phyloP scores from a whole-genome alignment of 1,140 invertebrate genomes.

The Plectus sambesii region DNA sequence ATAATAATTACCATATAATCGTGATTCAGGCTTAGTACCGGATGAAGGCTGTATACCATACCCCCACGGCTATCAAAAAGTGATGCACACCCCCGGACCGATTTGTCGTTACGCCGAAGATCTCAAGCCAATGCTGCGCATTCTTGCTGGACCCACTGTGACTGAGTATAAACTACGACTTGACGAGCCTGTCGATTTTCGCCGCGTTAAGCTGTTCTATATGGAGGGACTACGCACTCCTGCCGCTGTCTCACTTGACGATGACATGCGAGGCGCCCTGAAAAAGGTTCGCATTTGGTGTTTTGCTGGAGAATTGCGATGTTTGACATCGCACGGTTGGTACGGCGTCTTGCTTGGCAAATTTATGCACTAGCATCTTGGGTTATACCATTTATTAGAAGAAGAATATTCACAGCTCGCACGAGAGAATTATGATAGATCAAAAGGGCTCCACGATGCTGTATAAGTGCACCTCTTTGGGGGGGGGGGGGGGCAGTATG shows the following conservation, averaged over 20 bases:
- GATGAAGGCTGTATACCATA: slow-evolving; percentile 24
- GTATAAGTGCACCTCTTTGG: too few species aligned
- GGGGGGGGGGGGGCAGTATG: too few species aligned
- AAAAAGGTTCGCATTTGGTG: slow-evolving; percentile 17
- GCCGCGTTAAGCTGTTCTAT: slow-evolving; percentile 36
- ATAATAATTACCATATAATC: too few species aligned
- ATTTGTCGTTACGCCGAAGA: slow-evolving; percentile 27
- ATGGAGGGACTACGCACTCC: slow-evolving; percentile 35
- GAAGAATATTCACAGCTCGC: too few species aligned
- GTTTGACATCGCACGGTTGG: too few species aligned
- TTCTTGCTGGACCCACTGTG: slow-evolving; percentile 36
- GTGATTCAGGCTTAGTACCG: slow-evolving; percentile 24
- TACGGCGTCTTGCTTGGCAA: too few species aligned
- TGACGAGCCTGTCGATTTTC: slow-evolving; percentile 28
- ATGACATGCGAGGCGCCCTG: slow-evolving; percentile 19
- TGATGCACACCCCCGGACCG: slow-evolving; percentile 25
- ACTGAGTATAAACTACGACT: slow-evolving; percentile 25
- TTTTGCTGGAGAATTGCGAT: too few species aligned
- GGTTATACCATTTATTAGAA: too few species aligned
- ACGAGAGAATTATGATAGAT: too few species aligned
- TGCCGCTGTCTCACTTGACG: slow-evolving; percentile 12
- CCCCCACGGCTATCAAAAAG: slow-evolving; percentile 16
- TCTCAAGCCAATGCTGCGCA: slow-evolving; percentile 23
- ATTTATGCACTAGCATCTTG: too few species aligned
- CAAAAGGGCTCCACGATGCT: too few species aligned